Base-by-base conservation (phyloP, 2,888 invertebrate species). In the Cataglyphis albicans region DNA sequence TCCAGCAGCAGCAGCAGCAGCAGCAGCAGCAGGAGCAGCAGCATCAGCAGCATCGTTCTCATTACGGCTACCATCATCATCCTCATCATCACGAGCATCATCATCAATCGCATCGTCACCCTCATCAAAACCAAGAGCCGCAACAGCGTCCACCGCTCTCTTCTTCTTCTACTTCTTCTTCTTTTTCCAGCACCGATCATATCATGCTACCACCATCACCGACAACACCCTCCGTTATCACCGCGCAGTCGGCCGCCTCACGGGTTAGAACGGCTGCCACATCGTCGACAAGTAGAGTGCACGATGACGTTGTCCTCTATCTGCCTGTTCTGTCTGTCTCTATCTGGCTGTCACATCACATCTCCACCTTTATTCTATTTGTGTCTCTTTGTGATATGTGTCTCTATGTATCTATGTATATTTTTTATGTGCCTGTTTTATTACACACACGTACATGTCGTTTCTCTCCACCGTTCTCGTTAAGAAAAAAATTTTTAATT, bases 161-260 rank as follows among this genome's bases (percentile, higher is more conserved):
- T 89, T 93, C 93, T 91, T 93, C 94, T 87, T 92, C 93, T 88
- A 93, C 93, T 90, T 93, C 93, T 90, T 93, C 94, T 92, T 93
- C 93, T 91, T 91, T 93, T 90, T 94, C 93, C 91, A 93, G 94
- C 93, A 94, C 93, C 87, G 94, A 92, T 93, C 93, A 93, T 92
- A 92, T 91, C 92, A 92, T 92, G 90, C 91, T 93, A 92, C 91
- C 92, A 90, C 91, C 91, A 68, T 89, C 91, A 85, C 87, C 90
- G 83, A 86, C 93, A 84, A 89, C 92, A 91, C 91, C 93, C 74
- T 91, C 92, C 86, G 84, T 90, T 86, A 86, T 84, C 89, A 88
- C 83, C 84, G 87, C 81, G 87, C 85, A 83, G 64, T 78, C 90
- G 81, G 88, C 90, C 87, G 89, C 91, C 88, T 92, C 92, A 93